phyloP scores from a whole-genome alignment of 2,797 vertebrate species.

The Miichthys miiuy region DNA sequence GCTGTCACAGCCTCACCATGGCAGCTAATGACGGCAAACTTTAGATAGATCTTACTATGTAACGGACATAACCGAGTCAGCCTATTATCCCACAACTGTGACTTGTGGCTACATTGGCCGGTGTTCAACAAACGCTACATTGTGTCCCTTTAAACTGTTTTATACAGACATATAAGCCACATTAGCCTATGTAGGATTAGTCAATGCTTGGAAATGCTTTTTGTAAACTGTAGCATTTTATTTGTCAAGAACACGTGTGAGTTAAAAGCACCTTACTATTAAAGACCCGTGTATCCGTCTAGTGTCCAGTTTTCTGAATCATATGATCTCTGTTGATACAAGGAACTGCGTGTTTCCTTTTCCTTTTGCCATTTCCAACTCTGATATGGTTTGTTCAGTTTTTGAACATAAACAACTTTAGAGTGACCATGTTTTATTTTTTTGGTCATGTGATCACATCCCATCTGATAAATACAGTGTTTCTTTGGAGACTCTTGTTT shows the following conservation, averaged over 20 bases:
- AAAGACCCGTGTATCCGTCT: neutral
- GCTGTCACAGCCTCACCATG: neutral
- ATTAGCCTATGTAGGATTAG: neutral
- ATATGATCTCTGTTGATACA: neutral
- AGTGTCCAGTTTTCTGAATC: neutral
- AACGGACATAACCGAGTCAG: neutral
- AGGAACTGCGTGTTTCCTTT: neutral
- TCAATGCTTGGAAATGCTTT: neutral
- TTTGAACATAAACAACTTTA: neutral
- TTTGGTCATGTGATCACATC: neutral
- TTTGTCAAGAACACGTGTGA: neutral
- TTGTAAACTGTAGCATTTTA: neutral
- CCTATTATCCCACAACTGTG: neutral
- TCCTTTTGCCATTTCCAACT: neutral
- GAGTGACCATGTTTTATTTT: no score
- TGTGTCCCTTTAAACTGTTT: neutral
- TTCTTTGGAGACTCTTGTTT: slow-evolving; percentile 22
- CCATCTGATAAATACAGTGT: neutral
- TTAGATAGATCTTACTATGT: neutral
- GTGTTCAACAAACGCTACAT: neutral
- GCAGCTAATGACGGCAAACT: neutral
- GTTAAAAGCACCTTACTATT: neutral
- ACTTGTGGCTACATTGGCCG: neutral
- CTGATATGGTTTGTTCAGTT: neutral
- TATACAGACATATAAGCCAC: neutral